Evolutionary conservation across 2,113 vertebrate species (phyloP), one percentile per base, ranked within the genome.

Genomic region (Oncorhynchus masou): DNA sequence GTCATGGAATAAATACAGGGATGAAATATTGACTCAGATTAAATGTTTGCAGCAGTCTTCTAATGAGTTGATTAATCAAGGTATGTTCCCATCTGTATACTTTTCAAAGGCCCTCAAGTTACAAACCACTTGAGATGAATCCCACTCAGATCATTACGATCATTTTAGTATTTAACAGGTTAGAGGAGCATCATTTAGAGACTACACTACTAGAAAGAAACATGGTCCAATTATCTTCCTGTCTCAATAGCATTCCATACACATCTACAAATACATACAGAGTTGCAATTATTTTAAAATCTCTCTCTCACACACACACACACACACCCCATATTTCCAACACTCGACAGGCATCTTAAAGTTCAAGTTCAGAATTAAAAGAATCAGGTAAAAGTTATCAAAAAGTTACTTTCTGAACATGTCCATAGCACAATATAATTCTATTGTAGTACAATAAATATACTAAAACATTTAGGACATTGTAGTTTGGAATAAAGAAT

Each of bases 381-480:
- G 68, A 70, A 73, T 22, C 78, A 80, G 71, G 66, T 78, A 8
- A 51, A 65, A 74, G 34, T 27, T 51, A 74, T 81, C 45, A 68
- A 80, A 79, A 25, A 7, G 20, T 59, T n/a, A 11, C 68, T 60
- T 71, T 73, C 9, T 59, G 70, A 73, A 39, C 9, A 51, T 13
- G 9, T 54, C 22, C 49, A 71, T 64, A 15, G 48, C 71, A 62
- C 70, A 66, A 78, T 72, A 45, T 48, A 2, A 48, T 29, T 71
- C 19, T 68, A n/a, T 48, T 69, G 57, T n/a, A 49, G 70, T 71
- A 75, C 69, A 82, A 88, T 88, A 84, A 85, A 86, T 86, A 86
- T 66, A 70, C 51, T 70, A 60, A 75, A 48, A 83, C 27, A 9
- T 71, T 71, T n/a, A n/a, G 70, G 22, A 82, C 49, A 25, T 12